A percentile compares a stretch with the other conserved stretches of the same genome.
These are phyloP conservation scores for Rhaphigaster nebulosa DNA, from an alignment of 2,888 invertebrate species.

Conservation along the genomic window DNA sequence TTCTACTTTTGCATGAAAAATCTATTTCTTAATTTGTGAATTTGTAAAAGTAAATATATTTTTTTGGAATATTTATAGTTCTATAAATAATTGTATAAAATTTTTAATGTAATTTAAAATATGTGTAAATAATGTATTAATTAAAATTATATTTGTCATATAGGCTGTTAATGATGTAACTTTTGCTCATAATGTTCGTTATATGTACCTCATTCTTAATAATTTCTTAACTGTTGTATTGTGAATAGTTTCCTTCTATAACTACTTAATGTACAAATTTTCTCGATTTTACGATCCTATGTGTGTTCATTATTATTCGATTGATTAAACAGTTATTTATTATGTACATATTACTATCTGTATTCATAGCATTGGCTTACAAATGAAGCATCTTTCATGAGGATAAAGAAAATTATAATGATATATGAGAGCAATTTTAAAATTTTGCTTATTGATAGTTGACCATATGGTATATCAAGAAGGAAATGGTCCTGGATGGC, in stretches of 20 bases:
- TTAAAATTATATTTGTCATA: constrained; percentile 5
- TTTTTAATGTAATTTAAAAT: not conserved
- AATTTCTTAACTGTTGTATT: not conserved
- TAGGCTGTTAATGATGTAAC: constrained; percentile 30
- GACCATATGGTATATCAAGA: too few species aligned
- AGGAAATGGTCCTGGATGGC: too few species aligned
- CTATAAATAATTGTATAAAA: not conserved
- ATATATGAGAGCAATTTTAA: not conserved
- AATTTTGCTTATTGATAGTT: too few species aligned
- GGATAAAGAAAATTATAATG: not conserved
- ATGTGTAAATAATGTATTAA: constrained; percentile 25
- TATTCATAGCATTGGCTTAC: not conserved
- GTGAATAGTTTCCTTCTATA: not conserved
- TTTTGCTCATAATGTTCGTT: constrained; percentile 37
- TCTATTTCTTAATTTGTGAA: not conserved
- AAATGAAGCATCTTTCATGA: not conserved
- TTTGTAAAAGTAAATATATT: not conserved
- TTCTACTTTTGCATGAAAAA: not conserved
- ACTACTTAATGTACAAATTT: constrained; percentile 7
- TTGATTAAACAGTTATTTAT: not conserved
- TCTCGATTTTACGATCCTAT: not conserved
- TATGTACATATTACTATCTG: not conserved
- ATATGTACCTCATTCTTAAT: not conserved
- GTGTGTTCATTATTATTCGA: not conserved
- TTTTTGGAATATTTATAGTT: not conserved